These are phyloP conservation scores for Corythornis cristatus DNA, from an alignment of 2,113 vertebrate species.

Conservation along the genomic window DNA sequence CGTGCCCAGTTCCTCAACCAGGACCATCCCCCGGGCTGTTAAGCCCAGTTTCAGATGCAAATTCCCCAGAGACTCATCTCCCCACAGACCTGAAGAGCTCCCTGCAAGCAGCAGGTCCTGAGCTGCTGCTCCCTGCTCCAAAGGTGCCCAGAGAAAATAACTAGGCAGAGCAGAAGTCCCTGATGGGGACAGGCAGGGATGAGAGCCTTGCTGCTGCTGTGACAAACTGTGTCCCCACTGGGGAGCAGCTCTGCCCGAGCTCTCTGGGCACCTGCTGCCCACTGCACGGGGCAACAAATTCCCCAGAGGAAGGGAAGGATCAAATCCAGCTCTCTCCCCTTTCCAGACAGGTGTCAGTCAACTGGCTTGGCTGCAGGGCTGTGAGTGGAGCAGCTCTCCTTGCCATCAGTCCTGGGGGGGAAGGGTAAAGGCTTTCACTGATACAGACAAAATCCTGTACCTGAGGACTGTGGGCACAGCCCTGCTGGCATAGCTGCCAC, in stretches of 20 bases:
- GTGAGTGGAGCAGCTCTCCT: background rate
- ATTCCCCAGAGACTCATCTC: background rate
- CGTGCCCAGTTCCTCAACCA: background rate
- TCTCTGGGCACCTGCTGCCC: background rate
- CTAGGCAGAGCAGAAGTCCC: background rate
- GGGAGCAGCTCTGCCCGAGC: background rate
- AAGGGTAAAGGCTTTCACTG: background rate
- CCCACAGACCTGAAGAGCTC: background rate
- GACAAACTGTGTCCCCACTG: background rate
- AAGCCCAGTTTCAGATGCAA: background rate
- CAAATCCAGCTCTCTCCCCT: accelerated
- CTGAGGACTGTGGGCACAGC: background rate
- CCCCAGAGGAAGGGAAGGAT: background rate
- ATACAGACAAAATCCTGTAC: background rate
- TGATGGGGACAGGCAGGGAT: background rate
- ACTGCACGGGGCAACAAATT: accelerated
- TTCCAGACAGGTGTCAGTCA: background rate
- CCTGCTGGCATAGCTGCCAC: background rate
- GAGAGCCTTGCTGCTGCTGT: background rate
- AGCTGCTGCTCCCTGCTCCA: background rate
- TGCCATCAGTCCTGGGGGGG: background rate
- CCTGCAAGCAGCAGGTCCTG: background rate
- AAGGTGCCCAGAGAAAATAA: background rate
- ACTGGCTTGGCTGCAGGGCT: background rate
- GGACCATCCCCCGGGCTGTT: background rate